Conservation (phyloP, 2,888 invertebrate species). For the Drosophila fulvimacula region DNA sequence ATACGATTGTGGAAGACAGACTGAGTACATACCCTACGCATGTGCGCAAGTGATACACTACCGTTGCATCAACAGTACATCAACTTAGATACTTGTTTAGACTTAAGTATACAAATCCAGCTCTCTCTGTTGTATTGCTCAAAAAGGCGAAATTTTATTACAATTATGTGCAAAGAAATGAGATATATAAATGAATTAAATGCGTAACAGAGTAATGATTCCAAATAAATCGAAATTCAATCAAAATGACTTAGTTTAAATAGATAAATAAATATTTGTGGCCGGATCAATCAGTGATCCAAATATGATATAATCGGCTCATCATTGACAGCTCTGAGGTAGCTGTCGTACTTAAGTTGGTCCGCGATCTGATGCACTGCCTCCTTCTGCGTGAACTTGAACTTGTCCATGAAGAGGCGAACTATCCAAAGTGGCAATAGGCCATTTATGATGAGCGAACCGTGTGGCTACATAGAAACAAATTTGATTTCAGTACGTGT, state of each 20-base stretch:
- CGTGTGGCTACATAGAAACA: conserved; percentile 56
- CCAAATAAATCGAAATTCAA: conserved; percentile 23
- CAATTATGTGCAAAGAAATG: conserved; percentile 23
- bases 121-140: conserved; percentile 46
- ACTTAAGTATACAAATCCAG: conserved; percentile 63
- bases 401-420: conserved; percentile 78
- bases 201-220: conserved; percentile 23
- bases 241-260: conserved; percentile 12
- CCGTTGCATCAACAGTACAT: conserved; percentile 66
- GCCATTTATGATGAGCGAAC: conserved; percentile 76
- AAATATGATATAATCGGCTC: conserved; percentile 51
- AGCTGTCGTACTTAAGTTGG: conserved; percentile 69
- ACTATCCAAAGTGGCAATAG: conserved; percentile 82
- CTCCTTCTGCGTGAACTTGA: conserved; percentile 59
- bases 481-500: neutral
- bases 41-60: conserved; percentile 29
- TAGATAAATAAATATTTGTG: neutral
- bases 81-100: conserved; percentile 49
- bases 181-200: conserved; percentile 28
- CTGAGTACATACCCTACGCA: conserved; percentile 65
- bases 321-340: conserved; percentile 57
- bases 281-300: conserved; percentile 14
- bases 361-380: conserved; percentile 74
- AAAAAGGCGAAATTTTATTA: conserved; percentile 24
- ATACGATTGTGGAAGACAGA: conserved; percentile 69